Base-by-base conservation (phyloP, 2,797 vertebrate genomes). In the Smutsia temminckii region DNA sequence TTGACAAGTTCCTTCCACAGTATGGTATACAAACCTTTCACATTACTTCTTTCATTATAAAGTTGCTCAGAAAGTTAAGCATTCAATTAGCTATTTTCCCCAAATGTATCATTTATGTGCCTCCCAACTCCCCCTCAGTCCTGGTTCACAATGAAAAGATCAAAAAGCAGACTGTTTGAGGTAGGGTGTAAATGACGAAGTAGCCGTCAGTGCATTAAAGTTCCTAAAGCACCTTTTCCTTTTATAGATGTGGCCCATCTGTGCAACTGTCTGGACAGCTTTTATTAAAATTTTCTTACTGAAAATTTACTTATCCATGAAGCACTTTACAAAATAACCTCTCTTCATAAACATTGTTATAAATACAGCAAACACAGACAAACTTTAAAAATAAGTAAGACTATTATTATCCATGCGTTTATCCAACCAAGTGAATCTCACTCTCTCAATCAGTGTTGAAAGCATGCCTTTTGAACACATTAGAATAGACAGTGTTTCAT, bases 391-490 rank as follows among this genome's bases (percentile, higher is more conserved):
- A 88, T 92, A 96, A 95, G 85, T 83, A 51, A 68, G 74, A 91
- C 94, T 94, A 93, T 88, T 95, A 95, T 95, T 94, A 96, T 75
- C 94, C n/a, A 51, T 83, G 85, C 78, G 92, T 96, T 94, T 96
- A 94, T 90, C 80, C 69, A 94, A 89, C 85, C 80, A 81, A 88
- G 40, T 83, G 66, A 87, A 68, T 46, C 57, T 72, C 42, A 2
- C 71, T 89, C 55, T 51, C 83, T 95, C 71, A 40, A 66, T 87
- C 61, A 78, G 68, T 74, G 79, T 66, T 85, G 88, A 92, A 95
- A 95, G 57, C 63, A 46, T 51, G 57, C 49, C 29, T 85, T 89
- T 89, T 93, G 59, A 85, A 79, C 79, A 94, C 64, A 91, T 83
- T 96, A 94, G 18, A 84, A 85, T n/a, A 86, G 84, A 55, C n/a